Evolutionary conservation across 2,797 vertebrate species (phyloP).

Genomic region (Gallinago solitaria): DNA sequence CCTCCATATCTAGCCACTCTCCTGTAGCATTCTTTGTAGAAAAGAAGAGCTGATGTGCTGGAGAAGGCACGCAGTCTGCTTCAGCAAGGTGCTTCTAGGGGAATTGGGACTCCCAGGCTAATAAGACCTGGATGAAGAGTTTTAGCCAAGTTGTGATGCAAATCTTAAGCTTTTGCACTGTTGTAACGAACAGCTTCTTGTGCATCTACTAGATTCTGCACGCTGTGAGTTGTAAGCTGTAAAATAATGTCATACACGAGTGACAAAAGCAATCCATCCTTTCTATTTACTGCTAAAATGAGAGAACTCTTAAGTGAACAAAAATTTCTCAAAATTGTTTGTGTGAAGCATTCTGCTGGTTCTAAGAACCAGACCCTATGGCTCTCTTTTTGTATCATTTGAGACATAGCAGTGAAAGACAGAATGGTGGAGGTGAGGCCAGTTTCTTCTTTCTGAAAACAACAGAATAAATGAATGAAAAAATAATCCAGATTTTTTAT

Average conservation of each 20-base stretch:
- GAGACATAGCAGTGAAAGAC: neutral
- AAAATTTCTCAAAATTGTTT: neutral
- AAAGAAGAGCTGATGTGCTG: neutral
- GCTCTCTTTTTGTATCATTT: neutral
- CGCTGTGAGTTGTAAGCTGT: neutral
- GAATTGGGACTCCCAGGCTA: constrained; percentile 20
- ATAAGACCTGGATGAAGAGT: constrained; percentile 29
- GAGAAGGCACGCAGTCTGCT: constrained; percentile 4
- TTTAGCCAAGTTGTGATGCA: constrained; percentile 45
- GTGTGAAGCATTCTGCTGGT: neutral
- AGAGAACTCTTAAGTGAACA: neutral
- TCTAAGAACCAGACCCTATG: neutral
- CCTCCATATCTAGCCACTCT: neutral
- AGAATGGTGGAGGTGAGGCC: neutral
- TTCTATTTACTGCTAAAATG: constrained; percentile 26
- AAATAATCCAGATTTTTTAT: neutral
- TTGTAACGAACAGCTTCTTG: neutral
- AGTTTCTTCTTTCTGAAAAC: neutral
- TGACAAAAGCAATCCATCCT: neutral
- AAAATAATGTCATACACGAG: neutral
- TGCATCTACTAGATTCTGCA: neutral
- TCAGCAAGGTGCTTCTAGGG: constrained; percentile 8
- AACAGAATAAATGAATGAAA: neutral
- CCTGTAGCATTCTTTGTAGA: neutral
- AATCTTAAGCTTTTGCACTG: constrained; percentile 10